These are phyloP conservation scores for Carposina sasakii DNA, from an alignment of 1,140 invertebrate species.

Conservation along the genomic window DNA sequence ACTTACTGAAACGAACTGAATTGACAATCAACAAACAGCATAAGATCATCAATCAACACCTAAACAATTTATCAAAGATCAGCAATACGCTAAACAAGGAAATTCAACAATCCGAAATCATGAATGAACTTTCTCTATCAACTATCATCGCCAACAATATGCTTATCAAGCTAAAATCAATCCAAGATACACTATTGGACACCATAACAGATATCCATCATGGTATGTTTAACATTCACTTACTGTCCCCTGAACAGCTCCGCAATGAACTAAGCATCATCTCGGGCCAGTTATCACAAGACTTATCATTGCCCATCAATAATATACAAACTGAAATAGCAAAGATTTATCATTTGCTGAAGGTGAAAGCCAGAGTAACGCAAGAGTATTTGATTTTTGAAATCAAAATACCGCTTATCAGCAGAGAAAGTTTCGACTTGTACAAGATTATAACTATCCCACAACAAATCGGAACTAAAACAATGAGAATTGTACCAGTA, in stretches of 20 bases:
- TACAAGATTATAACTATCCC: background rate
- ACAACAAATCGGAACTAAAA: background rate
- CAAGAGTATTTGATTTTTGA: background rate
- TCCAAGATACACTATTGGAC: constrained; percentile 17
- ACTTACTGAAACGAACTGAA: constrained; percentile 13
- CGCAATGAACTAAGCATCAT: constrained; percentile 13
- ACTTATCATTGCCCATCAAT: constrained; percentile 15
- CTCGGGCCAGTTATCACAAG: constrained; percentile 12
- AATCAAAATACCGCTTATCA: constrained; percentile 2
- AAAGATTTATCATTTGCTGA: background rate
- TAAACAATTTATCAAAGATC: background rate
- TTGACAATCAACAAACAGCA: constrained; percentile 9
- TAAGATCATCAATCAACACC: constrained; percentile 14
- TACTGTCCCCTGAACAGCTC: constrained; percentile 16
- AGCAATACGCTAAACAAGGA: background rate
- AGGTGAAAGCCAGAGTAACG: constrained; percentile 1
- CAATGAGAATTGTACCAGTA: background rate
- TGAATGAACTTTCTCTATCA: constrained; percentile 12
- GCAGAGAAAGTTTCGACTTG: background rate
- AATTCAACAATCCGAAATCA: constrained; percentile 10
- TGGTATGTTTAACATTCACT: constrained; percentile 19
- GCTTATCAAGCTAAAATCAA: constrained; percentile 10
- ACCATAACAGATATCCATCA: constrained; percentile 19
- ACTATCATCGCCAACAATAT: constrained; percentile 16
- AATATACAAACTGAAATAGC: background rate